These are phyloP conservation scores for Lasioglossum malachurum DNA, from an alignment of 2,888 invertebrate species.

Conservation along the genomic window DNA sequence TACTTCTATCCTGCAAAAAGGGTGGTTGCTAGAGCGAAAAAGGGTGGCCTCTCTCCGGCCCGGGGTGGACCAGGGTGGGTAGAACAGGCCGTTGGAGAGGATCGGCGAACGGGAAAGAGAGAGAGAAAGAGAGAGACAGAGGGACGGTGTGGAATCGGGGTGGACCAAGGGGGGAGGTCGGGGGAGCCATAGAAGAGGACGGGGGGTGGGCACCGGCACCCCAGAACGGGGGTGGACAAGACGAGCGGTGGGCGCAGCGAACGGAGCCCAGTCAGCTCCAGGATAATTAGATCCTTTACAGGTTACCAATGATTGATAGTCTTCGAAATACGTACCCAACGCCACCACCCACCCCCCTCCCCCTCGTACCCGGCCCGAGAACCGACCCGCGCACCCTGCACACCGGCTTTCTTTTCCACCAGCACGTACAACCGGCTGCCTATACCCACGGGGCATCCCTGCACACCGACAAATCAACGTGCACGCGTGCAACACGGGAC, in stretches of 20 bases:
- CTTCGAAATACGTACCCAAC: slow-evolving; percentile 74
- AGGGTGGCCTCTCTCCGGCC: slow-evolving; percentile 61
- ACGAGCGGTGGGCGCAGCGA: slow-evolving; percentile 73
- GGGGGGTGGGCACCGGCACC: slow-evolving; percentile 50
- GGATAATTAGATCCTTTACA: slow-evolving; percentile 77
- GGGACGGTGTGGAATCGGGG: slow-evolving; percentile 7
- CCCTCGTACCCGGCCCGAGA: neutral
- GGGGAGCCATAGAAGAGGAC: slow-evolving; percentile 11
- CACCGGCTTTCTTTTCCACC: slow-evolving; percentile 60
- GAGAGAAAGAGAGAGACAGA: slow-evolving; percentile 11
- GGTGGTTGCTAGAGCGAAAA: slow-evolving; percentile 75
- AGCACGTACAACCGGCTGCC: slow-evolving; percentile 22
- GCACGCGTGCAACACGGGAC: slow-evolving; percentile 28
- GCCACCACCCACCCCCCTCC: slow-evolving; percentile 22
- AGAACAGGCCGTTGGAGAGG: slow-evolving; percentile 51
- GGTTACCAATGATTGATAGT: slow-evolving; percentile 77
- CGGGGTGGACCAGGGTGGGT: slow-evolving; percentile 49
- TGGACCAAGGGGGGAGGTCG: slow-evolving; percentile 19
- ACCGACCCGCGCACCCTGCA: slow-evolving; percentile 8
- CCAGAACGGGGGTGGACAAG: slow-evolving; percentile 70
- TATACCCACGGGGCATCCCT: slow-evolving; percentile 9
- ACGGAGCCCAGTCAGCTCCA: slow-evolving; percentile 77
- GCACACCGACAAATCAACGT: slow-evolving; percentile 6
- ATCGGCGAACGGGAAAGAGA: slow-evolving; percentile 23
- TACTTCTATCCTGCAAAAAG: slow-evolving; percentile 70